These are phyloP conservation scores for Epicauta chinensis DNA, from an alignment of 1,140 invertebrate species.

Conservation along the genomic window DNA sequence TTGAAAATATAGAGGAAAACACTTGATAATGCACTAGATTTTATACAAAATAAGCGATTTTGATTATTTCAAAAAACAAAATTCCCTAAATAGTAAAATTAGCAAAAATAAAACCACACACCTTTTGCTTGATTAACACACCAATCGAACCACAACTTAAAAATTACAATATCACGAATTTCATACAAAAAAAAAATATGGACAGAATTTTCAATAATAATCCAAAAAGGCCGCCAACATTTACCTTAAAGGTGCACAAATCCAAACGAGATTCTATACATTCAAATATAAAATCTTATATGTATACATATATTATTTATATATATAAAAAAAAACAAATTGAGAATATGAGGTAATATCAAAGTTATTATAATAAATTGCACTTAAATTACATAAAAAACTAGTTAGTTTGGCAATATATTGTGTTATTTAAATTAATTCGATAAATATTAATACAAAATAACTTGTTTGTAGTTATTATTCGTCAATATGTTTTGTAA, in stretches of 20 bases:
- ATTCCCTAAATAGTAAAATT: no score
- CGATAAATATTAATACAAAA: conserved; percentile 22
- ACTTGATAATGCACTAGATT: no score
- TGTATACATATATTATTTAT: conserved; percentile 13
- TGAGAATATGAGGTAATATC: conserved; percentile 36
- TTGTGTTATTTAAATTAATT: conserved; percentile 5
- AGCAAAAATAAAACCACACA: no score
- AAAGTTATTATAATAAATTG: conserved; percentile 31
- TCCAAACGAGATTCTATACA: conserved; percentile 26
- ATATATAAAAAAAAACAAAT: conserved; percentile 25
- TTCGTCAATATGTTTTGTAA: neutral
- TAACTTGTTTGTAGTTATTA: conserved; percentile 9
- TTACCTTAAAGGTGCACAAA: conserved; percentile 19
- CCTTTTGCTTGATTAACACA: no score
- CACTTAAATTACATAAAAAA: conserved; percentile 29
- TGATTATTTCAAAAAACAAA: no score
- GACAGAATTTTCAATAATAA: conserved; percentile 13
- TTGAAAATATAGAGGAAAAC: no score
- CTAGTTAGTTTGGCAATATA: conserved; percentile 32
- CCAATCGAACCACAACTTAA: no score
- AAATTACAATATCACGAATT: no score
- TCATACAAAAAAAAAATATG: no score
- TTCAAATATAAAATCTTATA: conserved; percentile 9
- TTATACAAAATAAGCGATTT: no score
- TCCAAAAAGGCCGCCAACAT: conserved; percentile 20